Conservation (phyloP, 1,140 invertebrate species). For the Drosophila nigrodunni region DNA sequence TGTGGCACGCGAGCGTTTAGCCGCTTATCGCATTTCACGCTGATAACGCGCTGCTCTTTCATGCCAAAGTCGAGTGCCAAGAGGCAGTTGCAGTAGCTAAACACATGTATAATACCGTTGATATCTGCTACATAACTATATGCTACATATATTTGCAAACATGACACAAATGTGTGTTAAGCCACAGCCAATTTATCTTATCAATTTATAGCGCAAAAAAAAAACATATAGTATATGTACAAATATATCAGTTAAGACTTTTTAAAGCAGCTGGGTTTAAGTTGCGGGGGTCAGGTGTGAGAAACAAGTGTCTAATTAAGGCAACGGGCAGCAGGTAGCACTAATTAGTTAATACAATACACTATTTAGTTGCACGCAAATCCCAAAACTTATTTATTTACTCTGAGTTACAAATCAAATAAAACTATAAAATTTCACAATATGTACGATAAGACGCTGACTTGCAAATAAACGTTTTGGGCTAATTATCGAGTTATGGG, state of each 20-base stretch:
- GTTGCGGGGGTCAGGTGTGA: not conserved
- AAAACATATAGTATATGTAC: not conserved
- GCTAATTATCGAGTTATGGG: conserved; percentile 3
- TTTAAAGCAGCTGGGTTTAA: not conserved
- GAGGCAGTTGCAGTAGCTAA: conserved; percentile 28
- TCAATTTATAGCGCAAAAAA: conserved; percentile 20
- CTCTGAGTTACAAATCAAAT: not conserved
- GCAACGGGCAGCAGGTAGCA: conserved; percentile 24
- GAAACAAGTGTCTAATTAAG: conserved; percentile 49
- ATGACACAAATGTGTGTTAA: conserved; percentile 42
- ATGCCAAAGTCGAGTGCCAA: conserved; percentile 1
- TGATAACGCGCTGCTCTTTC: conserved; percentile 47
- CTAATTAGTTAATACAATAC: conserved; percentile 33
- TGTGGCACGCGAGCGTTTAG: conserved; percentile 72
- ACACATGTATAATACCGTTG: conserved; percentile 19
- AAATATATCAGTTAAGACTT: not conserved
- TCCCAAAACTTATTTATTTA: not conserved
- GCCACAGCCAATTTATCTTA: conserved; percentile 45
- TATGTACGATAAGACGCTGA: conserved; percentile 25
- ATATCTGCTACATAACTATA: not conserved
- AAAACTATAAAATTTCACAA: too few relatives aligned
- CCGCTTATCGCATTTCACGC: conserved; percentile 56
- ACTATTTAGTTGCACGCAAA: not conserved
- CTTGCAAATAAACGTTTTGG: conserved; percentile 9
- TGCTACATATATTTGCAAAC: conserved; percentile 29